A percentile compares a stretch with the other conserved stretches of the same genome.
Conservation (phyloP, 1,140 invertebrate genomes). For the Ridgeia piscesae region DNA sequence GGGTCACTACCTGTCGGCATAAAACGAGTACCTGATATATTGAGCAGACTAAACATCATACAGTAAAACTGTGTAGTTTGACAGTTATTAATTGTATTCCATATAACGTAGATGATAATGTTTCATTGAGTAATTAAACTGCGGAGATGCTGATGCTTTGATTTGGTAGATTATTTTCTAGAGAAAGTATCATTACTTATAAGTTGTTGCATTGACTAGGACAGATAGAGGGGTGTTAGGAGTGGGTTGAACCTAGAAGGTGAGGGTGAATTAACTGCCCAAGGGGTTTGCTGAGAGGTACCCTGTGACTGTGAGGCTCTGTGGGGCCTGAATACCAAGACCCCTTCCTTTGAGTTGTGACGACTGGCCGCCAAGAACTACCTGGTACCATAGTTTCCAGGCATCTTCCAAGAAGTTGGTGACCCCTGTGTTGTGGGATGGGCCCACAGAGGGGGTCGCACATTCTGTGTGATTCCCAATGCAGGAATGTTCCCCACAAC, state of each 20-base stretch:
- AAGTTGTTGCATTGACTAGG: background rate
- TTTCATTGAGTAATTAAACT: background rate
- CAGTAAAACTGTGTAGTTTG: too few species aligned
- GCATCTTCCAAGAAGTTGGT: background rate
- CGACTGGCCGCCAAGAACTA: background rate
- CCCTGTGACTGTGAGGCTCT: background rate
- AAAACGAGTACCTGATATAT: too few species aligned
- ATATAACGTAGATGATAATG: too few species aligned
- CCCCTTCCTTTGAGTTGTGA: background rate
- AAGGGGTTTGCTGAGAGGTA: background rate
- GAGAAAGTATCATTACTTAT: background rate
- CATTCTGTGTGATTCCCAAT: background rate
- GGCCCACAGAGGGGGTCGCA: background rate
- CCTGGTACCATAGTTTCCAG: background rate
- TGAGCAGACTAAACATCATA: too few species aligned
- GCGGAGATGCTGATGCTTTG: background rate
- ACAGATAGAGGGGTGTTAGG: background rate
- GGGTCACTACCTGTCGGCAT: too few species aligned
- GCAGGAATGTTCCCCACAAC: background rate
- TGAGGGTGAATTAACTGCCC: background rate
- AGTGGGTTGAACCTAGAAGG: background rate
- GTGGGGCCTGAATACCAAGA: background rate
- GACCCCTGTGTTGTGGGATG: background rate
- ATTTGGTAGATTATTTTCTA: background rate
- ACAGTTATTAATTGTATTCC: too few species aligned